These are phyloP conservation scores for Leuctra nigra DNA, from an alignment of 2,888 invertebrate genomes.

Conservation along the genomic window DNA sequence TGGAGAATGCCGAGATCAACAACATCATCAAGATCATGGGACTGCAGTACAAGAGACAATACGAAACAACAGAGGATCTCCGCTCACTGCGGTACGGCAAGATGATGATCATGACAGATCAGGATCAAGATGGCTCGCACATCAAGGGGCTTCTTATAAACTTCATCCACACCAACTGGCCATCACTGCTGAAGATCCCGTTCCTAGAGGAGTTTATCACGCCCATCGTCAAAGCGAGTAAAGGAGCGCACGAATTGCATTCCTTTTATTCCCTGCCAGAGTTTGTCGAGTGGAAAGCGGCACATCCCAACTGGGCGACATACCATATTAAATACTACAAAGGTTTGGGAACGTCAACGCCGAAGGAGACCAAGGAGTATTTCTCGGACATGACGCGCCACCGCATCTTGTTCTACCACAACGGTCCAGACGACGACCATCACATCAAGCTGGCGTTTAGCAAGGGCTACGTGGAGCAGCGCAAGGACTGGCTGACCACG, in stretches of 20 bases:
- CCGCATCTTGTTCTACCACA: conserved; percentile 81
- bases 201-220: conserved; percentile 98
- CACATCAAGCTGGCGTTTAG: conserved; percentile 93
- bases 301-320: conserved; percentile 82
- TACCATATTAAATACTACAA: conserved; percentile 99
- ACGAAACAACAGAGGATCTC: conserved; percentile 74
- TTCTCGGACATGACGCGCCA: conserved; percentile 94
- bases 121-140: conserved; percentile 88
- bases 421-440: conserved; percentile 82
- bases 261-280: conserved; percentile 97
- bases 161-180: conserved; percentile 99
- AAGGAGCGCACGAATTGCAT: conserved; percentile 70
- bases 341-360: conserved; percentile 99
- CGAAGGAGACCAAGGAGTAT: conserved; percentile 98
- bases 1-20: conserved; percentile 96
- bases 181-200: conserved; percentile 75
- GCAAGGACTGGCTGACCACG: conserved; percentile 94
- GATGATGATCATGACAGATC: conserved; percentile 99
- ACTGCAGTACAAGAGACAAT: conserved; percentile 93
- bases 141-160: conserved; percentile 98
- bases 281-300: conserved; percentile 94
- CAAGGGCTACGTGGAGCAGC: conserved; percentile 88
- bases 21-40: conserved; percentile 95
- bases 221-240: conserved; percentile 94
- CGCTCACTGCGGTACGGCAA: conserved; percentile 89